phyloP scores from a whole-genome alignment of 2,888 invertebrate genomes.

The Petrophora chlorosata region DNA sequence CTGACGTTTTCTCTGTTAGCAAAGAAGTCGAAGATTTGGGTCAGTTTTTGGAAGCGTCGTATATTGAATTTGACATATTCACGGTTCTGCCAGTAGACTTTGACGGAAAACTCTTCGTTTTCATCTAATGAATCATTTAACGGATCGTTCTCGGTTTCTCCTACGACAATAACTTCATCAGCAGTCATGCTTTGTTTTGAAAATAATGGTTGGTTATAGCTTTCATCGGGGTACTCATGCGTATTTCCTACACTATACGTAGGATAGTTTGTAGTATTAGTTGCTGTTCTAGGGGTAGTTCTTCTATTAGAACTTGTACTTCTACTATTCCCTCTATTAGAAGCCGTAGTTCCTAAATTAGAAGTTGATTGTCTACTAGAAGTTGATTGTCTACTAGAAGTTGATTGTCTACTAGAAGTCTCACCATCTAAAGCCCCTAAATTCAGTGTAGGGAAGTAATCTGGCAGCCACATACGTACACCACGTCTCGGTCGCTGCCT shows the following conservation, averaged over 20 bases:
- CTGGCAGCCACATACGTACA: background rate
- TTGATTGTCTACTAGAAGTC: too few species aligned
- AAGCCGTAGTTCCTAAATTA: too few species aligned
- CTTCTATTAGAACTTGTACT: background rate
- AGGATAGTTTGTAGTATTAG: conserved; percentile 26
- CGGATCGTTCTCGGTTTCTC: conserved; percentile 48
- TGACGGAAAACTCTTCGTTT: conserved; percentile 73
- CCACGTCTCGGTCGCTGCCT: background rate
- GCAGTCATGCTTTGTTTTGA: background rate
- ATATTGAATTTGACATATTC: conserved; percentile 69
- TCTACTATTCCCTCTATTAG: background rate
- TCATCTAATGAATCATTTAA: conserved; percentile 43
- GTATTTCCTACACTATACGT: conserved; percentile 65
- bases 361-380: too few species aligned
- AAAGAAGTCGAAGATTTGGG: conserved; percentile 68
- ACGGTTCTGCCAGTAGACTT: conserved; percentile 72
- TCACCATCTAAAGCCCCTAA: too few species aligned
- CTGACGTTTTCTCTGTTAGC: conserved; percentile 57
- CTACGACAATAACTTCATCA: conserved; percentile 40
- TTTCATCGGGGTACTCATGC: conserved; percentile 63
- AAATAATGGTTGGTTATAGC: conserved; percentile 56
- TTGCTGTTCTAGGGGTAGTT: background rate
- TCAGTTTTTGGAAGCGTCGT: conserved; percentile 66
- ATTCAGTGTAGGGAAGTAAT: too few species aligned
- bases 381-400: too few species aligned